Evolutionary conservation across 2,888 invertebrate genomes (phyloP).

Genomic region (Caenorhabditis sp.): DNA sequence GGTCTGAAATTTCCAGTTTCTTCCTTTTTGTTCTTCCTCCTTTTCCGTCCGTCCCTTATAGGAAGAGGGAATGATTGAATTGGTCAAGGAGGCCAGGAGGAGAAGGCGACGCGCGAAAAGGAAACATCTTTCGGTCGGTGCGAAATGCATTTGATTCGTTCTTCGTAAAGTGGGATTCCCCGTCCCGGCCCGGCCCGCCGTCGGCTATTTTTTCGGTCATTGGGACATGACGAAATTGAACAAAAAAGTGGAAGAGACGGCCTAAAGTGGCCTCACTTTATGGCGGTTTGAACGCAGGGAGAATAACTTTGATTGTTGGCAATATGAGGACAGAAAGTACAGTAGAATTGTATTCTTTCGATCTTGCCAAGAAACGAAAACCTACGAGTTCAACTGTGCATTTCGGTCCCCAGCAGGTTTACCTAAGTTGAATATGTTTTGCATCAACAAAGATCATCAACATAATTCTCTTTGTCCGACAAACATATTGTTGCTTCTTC

Average conservation of each 20-base stretch:
- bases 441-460: no score
- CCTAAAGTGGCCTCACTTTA: background rate
- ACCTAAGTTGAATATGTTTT: no score
- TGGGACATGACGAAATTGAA: background rate
- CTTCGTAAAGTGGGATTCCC: constrained; percentile 11
- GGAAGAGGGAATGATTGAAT: constrained; percentile 1
- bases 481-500: constrained; percentile 21
- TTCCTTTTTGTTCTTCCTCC: background rate
- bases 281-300: no score
- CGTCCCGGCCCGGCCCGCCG: no score
- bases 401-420: no score
- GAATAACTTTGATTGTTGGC: no score
- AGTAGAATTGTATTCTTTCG: no score
- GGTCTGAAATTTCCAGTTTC: background rate
- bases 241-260: background rate
- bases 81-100: background rate
- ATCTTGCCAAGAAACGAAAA: no score
- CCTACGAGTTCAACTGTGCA: no score
- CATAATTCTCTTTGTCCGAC: constrained; percentile 13
- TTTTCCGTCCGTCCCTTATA: background rate
- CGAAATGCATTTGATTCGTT: constrained; percentile 1
- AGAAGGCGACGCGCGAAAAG: no score
- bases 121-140: background rate
- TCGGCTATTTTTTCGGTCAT: constrained; percentile 16
- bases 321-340: no score